Evolutionary conservation across 30 jellyfish, hydroid and myxozoan genomes (phyloP), one percentile per base, ranked within the genome.

Genomic region (Chrysaora quinquecirrha): DNA sequence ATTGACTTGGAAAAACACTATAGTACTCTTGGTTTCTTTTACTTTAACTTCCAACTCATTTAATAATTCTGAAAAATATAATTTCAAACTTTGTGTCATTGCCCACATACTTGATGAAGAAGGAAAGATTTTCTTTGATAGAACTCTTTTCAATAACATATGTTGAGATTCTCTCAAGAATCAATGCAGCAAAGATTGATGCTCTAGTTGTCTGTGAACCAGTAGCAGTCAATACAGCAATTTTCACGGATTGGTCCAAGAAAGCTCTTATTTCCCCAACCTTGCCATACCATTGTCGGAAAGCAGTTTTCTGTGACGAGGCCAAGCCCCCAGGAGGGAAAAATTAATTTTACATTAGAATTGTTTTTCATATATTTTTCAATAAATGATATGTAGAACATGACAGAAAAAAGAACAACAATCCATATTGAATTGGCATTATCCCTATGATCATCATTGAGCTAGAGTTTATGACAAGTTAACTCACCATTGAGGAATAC

Each of bases 101-200:
- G 34, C 67, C 69, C 9, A 78, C 75, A 63, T 78, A 63, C 46
- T 32, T 54, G 71, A 32, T 29, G 73, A 38, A 34, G 74, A 48
- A 78, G n/a, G 43, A 63, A 38, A 78, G 30, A 64, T 78, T 78
- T 12, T 34, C 43, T 67, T 78, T 78, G 34, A 62, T 65, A 7
- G 89, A 83, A 34, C 73, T 63, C 75, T 78, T 78, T 35, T 78
- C 82, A 31, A 78, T 61, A 46, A 61, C 82, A 34, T 31, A 47
- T 0, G 58, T 69, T 34, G 81, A 69, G 23, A 46, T 23, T 29
- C 35, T 23, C 12, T 12, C 67, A 34, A 69, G 35, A 56, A 38
- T 73, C 9, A 47, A 31, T 21, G 48, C 73, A 0, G 85, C 43
- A 52, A 34, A 38, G 4, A 73, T 38, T 4, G 85, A 27, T 22